phyloP scores from a whole-genome alignment of 2,888 invertebrate genomes.

The Tridacna crocea region DNA sequence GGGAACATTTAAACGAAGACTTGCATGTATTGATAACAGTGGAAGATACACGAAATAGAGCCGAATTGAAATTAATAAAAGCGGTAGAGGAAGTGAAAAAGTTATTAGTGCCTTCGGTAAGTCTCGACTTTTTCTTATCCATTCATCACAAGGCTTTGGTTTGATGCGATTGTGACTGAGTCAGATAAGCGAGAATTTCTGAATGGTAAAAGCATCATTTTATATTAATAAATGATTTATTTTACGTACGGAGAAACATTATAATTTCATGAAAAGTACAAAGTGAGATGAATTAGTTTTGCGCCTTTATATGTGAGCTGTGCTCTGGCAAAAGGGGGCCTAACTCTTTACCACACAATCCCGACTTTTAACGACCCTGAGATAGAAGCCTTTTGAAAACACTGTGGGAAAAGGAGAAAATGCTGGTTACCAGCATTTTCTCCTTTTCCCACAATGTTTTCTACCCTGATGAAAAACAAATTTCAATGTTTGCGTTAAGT shows the following conservation, averaged over 20 bases:
- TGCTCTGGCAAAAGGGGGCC: too few species aligned
- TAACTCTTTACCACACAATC: too few species aligned
- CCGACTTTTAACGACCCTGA: too few species aligned
- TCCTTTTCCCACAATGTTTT: not conserved
- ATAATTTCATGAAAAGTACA: too few species aligned
- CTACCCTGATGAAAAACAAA: too few species aligned
- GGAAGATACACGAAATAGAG: constrained; percentile 99
- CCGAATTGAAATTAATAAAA: constrained; percentile 95
- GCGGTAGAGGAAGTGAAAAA: constrained; percentile 99
- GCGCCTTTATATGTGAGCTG: too few species aligned
- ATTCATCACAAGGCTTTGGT: not conserved
- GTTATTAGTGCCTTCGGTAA: constrained; percentile 95
- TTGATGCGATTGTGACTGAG: not conserved
- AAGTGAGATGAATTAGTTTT: too few species aligned
- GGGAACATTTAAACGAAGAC: constrained; percentile 99
- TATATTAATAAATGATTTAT: too few species aligned
- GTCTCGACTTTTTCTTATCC: constrained; percentile 68
- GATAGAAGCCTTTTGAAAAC: too few species aligned
- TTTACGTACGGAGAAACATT: too few species aligned
- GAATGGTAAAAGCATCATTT: not conserved
- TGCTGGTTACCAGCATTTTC: not conserved
- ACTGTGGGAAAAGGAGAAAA: not conserved
- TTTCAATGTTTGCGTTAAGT: too few species aligned
- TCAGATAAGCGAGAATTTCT: not conserved
- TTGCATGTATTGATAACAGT: constrained; percentile 99